Evolutionary conservation across 2,113 vertebrate species (phyloP), one percentile per base, ranked within the genome.

Genomic region (Corythaeola cristata): DNA sequence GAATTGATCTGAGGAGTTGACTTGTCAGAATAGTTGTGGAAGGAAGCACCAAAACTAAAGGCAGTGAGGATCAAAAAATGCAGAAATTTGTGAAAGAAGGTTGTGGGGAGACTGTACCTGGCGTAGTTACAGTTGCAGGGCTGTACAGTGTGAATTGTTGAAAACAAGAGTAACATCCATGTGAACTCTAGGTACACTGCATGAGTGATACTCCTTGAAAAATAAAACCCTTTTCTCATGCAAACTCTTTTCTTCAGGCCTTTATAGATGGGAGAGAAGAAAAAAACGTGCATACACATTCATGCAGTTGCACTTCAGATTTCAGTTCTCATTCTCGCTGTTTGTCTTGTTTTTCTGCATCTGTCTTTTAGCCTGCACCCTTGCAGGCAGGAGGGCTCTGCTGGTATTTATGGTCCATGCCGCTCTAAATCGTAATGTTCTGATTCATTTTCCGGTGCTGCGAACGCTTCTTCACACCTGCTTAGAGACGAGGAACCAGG

Each of bases 361-460:
- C 77, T 94, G n/a, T 49, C 33, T 89, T 81, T 12, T 17, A 41
- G 41, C 33, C 75, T 47, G 6, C 75, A 24, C 0, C 2, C 35
- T 81, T 58, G 47, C 47, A 33, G 76, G 69, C 75, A 47, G 66
- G 64, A 66, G 52, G 41, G 23, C 20, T 78, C 50, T 72, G 66
- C 52, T 85, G 78, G 17, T 90, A 26, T 87, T 93, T 89, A 5
- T 78, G 78, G 50, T 35, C 68, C 28, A 1, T 20, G 24, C 73
- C 68, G 60, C 62, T 84, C 49, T 10, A 81, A 84, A 72, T 23
- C 18, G 19, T 14, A 26, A n/a, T 5, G 18, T 53, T 91, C 81
- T 96, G 96, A 96, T 96, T 93, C 92, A 89, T 87, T 93, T 95
- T 62, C 92, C 94, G 89, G 92, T 45, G 44, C 80, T 72, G 13